A percentile compares a stretch with the other conserved stretches of the same genome.
phyloP scores from a whole-genome alignment of 1,140 invertebrate species.

The Brachionus paranguensis region DNA sequence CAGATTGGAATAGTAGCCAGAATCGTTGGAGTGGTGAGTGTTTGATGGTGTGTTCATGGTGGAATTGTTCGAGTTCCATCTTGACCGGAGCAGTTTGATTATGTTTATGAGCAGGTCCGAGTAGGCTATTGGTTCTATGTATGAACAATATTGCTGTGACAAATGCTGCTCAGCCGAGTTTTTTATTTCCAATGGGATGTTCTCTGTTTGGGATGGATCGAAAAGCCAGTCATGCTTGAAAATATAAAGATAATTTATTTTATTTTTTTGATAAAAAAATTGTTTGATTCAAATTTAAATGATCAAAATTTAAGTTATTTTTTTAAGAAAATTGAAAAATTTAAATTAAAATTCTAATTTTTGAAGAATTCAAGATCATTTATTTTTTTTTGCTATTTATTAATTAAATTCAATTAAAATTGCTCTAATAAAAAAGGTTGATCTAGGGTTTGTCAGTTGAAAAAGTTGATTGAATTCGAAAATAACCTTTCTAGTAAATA shows the following conservation, averaged over 20 bases:
- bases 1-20: not conserved
- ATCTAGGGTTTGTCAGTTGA: too few species aligned
- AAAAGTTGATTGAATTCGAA: too few species aligned
- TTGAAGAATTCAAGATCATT: not conserved
- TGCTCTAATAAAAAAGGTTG: too few species aligned
- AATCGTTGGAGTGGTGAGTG: not conserved
- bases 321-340: too few species aligned
- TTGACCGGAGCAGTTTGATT: not conserved
- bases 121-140: not conserved
- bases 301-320: too few species aligned
- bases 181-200: constrained; percentile 6
- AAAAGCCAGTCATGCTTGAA: constrained; percentile 37
- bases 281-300: too few species aligned
- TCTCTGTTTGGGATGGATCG: constrained; percentile 13
- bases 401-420: too few species aligned
- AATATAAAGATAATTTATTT: not conserved
- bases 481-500: too few species aligned
- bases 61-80: constrained; percentile 1
- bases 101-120: not conserved
- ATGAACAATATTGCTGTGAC: constrained; percentile 14
- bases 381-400: too few species aligned
- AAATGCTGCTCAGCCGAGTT: constrained; percentile 13
- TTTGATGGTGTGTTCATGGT: not conserved
- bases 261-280: too few species aligned
- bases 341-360: not conserved